Evolutionary conservation across 2,888 invertebrate genomes (phyloP).

Genomic region (Pseudeuparius sepicola): DNA sequence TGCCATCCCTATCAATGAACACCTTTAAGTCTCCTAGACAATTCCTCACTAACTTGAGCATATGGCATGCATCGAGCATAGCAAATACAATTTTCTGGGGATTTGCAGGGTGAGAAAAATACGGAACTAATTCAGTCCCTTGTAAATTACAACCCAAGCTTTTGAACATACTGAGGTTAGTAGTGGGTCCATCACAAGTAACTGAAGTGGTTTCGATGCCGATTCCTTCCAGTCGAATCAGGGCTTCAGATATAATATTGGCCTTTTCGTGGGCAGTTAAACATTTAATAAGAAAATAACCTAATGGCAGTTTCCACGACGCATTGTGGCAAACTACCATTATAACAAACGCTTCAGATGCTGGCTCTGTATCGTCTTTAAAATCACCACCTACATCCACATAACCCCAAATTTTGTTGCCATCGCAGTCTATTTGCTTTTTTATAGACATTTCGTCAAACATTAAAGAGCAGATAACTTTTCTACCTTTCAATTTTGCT

Average conservation of each 20-base stretch:
- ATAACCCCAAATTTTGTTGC: conserved; percentile 14
- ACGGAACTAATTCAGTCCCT: conserved; percentile 6
- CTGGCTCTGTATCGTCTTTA: conserved; percentile 9
- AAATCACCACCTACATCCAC: conserved; percentile 10
- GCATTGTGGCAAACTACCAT: conserved; percentile 17
- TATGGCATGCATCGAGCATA: conserved; percentile 14
- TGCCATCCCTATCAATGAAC: conserved; percentile 11
- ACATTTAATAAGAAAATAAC: conserved; percentile 16
- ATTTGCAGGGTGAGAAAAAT: conserved; percentile 6
- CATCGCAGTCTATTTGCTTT: conserved; percentile 17
- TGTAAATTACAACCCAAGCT: conserved; percentile 16
- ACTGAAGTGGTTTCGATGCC: conserved; percentile 13
- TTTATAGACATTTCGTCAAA: too few relatives aligned
- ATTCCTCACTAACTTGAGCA: conserved; percentile 15
- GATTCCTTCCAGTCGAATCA: conserved; percentile 12
- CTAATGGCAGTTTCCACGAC: conserved; percentile 19
- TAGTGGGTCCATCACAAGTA: conserved; percentile 19
- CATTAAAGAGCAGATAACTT: too few relatives aligned
- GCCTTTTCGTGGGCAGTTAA: conserved; percentile 15
- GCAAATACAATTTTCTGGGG: conserved; percentile 12
- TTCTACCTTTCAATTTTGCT: too few relatives aligned
- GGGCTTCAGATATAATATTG: conserved; percentile 12
- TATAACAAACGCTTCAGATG: conserved; percentile 17
- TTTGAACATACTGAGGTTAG: conserved; percentile 16
- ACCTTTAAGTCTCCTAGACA: conserved; percentile 5